A percentile compares a stretch with the other conserved stretches of the same genome.
Evolutionary conservation across 2,113 vertebrate genomes (phyloP).

Genomic region (Puntigrus tetrazona): DNA sequence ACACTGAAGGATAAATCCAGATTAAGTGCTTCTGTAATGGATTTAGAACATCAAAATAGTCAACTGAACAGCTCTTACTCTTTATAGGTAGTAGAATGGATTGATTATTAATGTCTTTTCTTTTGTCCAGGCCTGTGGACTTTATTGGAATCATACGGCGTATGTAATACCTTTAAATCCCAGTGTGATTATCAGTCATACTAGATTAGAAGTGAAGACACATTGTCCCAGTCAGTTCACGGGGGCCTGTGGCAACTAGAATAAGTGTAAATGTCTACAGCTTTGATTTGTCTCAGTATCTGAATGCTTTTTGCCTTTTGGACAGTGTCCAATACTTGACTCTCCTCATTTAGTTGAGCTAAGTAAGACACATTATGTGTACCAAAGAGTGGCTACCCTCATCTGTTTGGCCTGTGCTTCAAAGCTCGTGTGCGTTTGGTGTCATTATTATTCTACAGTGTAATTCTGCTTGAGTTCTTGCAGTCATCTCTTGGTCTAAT

Average conservation of each 20-base stretch:
- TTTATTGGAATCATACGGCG: conserved; percentile 30
- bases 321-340: conserved; percentile 2
- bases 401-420: not conserved
- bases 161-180: conserved; percentile 44
- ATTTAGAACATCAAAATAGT: not conserved
- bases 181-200: conserved; percentile 39
- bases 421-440: not conserved
- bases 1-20: not conserved
- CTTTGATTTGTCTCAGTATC: conserved; percentile 45
- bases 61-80: conserved; percentile 32
- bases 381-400: conserved; percentile 8
- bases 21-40: not conserved
- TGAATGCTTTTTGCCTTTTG: conserved; percentile 33
- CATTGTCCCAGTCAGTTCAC: conserved; percentile 45
- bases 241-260: conserved; percentile 43
- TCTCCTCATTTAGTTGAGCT: conserved; percentile 15
- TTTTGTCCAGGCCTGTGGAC: conserved; percentile 40
- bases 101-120: conserved; percentile 44
- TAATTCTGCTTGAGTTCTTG: not conserved
- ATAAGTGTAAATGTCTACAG: conserved; percentile 50
- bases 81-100: conserved; percentile 21
- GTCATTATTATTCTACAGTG: not conserved
- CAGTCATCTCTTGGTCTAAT: conserved; percentile 10
- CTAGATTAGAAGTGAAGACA: conserved; percentile 48
- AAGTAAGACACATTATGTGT: conserved; percentile 44